phyloP scores from a whole-genome alignment of 2,113 vertebrate genomes.

The Camelus dromedarius region DNA sequence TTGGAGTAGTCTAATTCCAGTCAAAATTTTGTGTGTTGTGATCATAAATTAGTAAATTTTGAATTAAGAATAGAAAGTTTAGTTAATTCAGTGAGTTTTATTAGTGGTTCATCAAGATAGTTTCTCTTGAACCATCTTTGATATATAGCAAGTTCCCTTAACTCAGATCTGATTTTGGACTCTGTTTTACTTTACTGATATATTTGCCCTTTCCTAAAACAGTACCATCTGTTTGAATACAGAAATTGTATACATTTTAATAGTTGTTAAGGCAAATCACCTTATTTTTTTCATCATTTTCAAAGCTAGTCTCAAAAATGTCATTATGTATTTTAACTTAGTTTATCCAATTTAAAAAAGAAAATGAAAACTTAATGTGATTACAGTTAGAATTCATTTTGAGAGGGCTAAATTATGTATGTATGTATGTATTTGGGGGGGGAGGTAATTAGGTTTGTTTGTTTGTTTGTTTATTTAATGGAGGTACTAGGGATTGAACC shows the following conservation, averaged over 20 bases:
- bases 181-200: conserved; percentile 32
- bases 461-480: no score
- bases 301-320: neutral
- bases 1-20: neutral
- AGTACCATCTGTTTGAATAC: conserved; percentile 20
- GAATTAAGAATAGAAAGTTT: conserved; percentile 9
- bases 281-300: neutral
- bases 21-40: neutral
- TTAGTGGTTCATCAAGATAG: conserved; percentile 15
- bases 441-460: no score
- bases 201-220: conserved; percentile 25
- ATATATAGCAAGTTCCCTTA: neutral
- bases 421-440: no score
- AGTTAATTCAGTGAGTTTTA: neutral
- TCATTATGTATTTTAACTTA: conserved; percentile 23
- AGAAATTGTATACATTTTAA: conserved; percentile 34
- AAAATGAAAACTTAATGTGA: conserved; percentile 18
- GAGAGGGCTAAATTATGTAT: neutral
- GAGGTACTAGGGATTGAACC: no score
- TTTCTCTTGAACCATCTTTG: neutral
- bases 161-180: neutral
- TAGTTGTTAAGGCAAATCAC: neutral
- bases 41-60: conserved; percentile 47
- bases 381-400: conserved; percentile 27
- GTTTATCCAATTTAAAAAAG: neutral